Evolutionary conservation across 2,797 vertebrate genomes (phyloP).

Genomic region (Morus bassanus): DNA sequence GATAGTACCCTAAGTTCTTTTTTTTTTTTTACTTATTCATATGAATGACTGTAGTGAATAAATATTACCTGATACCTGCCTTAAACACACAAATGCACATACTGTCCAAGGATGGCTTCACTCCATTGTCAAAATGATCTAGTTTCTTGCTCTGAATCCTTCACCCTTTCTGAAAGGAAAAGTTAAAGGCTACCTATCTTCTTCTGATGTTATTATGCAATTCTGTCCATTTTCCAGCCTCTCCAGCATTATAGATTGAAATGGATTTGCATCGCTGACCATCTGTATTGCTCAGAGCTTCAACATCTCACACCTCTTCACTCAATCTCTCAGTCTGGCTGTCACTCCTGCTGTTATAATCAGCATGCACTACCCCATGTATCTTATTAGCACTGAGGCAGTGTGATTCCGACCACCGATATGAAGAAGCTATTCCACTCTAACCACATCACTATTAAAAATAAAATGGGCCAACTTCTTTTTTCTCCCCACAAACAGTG

Average conservation of each 20-base stretch:
- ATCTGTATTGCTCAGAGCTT: not conserved
- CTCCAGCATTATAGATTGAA: not conserved
- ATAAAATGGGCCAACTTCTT: not conserved
- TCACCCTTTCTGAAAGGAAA: not conserved
- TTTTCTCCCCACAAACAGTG: not conserved
- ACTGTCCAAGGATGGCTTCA: not conserved
- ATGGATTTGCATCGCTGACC: not conserved
- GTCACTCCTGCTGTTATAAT: not conserved
- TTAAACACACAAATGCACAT: not conserved
- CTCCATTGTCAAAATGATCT: not conserved
- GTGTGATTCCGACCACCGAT: not conserved
- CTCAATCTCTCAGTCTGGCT: not conserved
- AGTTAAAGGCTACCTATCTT: not conserved
- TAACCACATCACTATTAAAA: not conserved
- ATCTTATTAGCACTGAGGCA: not conserved
- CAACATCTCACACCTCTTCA: not conserved
- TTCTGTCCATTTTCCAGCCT: not conserved
- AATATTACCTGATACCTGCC: not conserved
- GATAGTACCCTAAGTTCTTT: not conserved
- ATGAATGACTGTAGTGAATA: not conserved
- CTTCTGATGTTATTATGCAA: not conserved
- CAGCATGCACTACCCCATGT: not conserved
- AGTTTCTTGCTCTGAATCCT: not conserved
- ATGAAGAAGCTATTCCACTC: not conserved
- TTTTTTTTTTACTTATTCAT: not conserved